Base-by-base conservation (phyloP, 2,888 invertebrate genomes). In the Epistrophella euchroma region DNA sequence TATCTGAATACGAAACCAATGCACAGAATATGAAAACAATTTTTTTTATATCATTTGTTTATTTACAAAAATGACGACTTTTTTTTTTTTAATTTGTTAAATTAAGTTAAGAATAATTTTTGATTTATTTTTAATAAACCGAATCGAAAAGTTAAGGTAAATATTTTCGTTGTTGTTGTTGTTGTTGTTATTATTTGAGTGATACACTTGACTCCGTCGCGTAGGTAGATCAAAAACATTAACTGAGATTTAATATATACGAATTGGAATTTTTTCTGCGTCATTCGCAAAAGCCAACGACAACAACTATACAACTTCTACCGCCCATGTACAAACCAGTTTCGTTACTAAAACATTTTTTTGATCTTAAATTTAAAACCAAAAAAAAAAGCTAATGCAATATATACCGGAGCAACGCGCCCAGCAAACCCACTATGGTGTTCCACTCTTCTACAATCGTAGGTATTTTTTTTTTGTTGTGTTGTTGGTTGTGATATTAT, bases 301-400 rank as follows among this genome's bases (percentile, higher is more conserved):
- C n/a, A n/a, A n/a, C n/a, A n/a, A 60, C 60, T 40, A 35, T 11
- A 58, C 58, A 9, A 58, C 25, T 58, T 35, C 74, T 80, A 37
- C 84, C 80, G 80, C 80, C 75, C 84, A 80, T 80, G 74, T 80
- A 80, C 71, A 84, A 84, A 84, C 84, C 84, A 84, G 84, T 84
- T 84, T 84, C 80, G 75, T 75, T 80, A 84, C 84, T 84, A 84
- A 84, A 84, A 84, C 75, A 75, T 75, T 75, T 84, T 84, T 84
- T 79, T 19, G 58, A 35, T 10, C n/a, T 25, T 28, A 58, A 7
- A 32, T 32, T 7, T 7, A 35, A 17, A 13, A 13, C 37, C n/a
- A 56, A 55, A 32, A 56, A 56, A 32, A 56, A 17, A 84, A 80
- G 75, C 66, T 58, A 75, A 84, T 79, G 66, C 58, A 75, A 84